Evolutionary conservation across 2,888 invertebrate genomes (phyloP), one percentile per base, ranked within the genome.

Genomic region (Rapana venosa): DNA sequence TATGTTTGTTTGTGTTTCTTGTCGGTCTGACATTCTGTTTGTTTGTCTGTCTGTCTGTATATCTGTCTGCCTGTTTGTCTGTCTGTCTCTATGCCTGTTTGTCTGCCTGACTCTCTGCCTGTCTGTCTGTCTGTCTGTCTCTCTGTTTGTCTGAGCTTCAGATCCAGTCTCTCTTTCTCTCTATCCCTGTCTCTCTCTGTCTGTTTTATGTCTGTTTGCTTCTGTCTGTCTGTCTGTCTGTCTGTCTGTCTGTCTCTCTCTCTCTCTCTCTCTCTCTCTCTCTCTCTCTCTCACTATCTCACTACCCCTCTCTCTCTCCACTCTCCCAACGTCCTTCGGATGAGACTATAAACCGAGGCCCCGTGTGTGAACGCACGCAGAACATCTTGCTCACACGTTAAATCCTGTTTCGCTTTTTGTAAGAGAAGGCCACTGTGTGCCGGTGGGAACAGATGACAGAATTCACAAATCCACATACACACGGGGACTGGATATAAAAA

Each of bases 51-150:
- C 11, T 8, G 77, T 30, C 2, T 30, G 77, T 30, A 2, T 30
- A n/a, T 30, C 26, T 30, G 77, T 30, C 11, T 77, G 77, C n/a
- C 13, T 8, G 77, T 77, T 8, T 47, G 47, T 47, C 83, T 35
- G 56, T 66, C 70, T 79, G n/a, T n/a, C n/a, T n/a, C n/a, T n/a
- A n/a, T n/a, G n/a, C n/a, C 32, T 66, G 56, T 36, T 61, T 88
- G 61, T 87, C 66, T 81, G 61, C 61, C 87, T 56, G 20, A 47
- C 66, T 90, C 32, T 61, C 61, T 87, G 11, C 32, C 79, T 85
- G 35, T 86, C 86, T 79, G 13, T 61, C 56, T 36, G 17, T 77
- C 32, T 83, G 17, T 56, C 84, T 84, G 30, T 70, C 66, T 84
- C 66, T 85, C 32, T 83, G 0, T 70, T 1, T 79, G 13, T 79